Conservation (phyloP, 2,113 vertebrate species). For the Trematocara macrostoma region DNA sequence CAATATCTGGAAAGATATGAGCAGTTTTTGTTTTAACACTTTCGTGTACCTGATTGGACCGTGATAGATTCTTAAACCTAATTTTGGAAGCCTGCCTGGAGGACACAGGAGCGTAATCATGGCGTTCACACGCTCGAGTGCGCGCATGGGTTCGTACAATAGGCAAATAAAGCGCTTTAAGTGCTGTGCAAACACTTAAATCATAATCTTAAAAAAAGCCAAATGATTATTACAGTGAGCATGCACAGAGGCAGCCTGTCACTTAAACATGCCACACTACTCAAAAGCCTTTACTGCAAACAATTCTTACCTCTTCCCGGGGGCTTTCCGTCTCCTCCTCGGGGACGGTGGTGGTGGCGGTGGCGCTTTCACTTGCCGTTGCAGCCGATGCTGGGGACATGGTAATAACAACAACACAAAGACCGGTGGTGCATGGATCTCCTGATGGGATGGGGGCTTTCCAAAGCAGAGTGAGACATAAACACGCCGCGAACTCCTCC, state of each 20-base stretch:
- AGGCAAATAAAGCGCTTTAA: not conserved
- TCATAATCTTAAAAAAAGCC: not conserved
- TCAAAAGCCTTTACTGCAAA: not conserved
- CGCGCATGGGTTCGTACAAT: not conserved
- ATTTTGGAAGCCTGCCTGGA: constrained; percentile 10
- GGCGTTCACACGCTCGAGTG: constrained; percentile 4
- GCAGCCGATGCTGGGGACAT: constrained; percentile 74
- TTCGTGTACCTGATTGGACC: not conserved
- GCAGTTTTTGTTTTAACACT: not conserved
- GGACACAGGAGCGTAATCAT: not conserved
- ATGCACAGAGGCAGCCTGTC: not conserved
- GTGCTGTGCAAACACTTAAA: not conserved
- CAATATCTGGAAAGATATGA: not conserved
- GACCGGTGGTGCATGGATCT: constrained; percentile 54
- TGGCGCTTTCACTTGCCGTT: constrained; percentile 58
- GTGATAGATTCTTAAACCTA: not conserved
- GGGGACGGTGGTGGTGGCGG: constrained; percentile 55
- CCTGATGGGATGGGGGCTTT: constrained; percentile 25
- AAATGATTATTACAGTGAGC: not conserved
- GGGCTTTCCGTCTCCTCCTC: constrained; percentile 64
- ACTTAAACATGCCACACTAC: not conserved
- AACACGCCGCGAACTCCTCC: constrained; percentile 3
- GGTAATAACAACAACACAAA: constrained; percentile 23
- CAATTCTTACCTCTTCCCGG: constrained; percentile 66
- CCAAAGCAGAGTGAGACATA: constrained; percentile 19